Base-by-base conservation (phyloP, 2,888 invertebrate species). In the Quadroppia sp. region DNA sequence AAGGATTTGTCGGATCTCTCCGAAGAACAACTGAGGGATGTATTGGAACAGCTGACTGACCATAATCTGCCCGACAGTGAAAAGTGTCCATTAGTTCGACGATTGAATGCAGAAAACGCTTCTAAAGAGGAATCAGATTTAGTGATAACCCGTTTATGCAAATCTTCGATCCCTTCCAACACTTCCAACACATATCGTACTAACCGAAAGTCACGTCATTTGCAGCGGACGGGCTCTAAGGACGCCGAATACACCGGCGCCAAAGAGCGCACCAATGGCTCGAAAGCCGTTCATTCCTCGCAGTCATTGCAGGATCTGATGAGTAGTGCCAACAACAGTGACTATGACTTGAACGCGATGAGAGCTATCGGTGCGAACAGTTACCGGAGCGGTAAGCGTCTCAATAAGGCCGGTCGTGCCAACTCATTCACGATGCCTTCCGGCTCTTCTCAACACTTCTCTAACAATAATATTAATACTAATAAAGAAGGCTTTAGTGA, bases 41-140 rank as follows among this genome's bases (percentile, higher is more conserved):
- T 75, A 15, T 45, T 75, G 69, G 74, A 75, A 32, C 73, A 75
- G 71, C n/a, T 75, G 30, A 75, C 71, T 42, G 73, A 75, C 71
- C 75, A 75, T 36, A 70, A 64, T 32, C 32, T 70, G 11, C 75
- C 75, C 3, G 71, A 75, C 23, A 50, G 73, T 23, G 71, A 75
- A 40, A 75, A 75, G 53, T 73, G 75, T 71, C 75, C 74, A 61
- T 48, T 75, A 42, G 75, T 75, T 30, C 74, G 69, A 25, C 73
- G 75, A 15, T 17, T 74, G 9, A 74, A 74, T 11, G 53, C 28
- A 9, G 74, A 74, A 36, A 53, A 74, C 17, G 50, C 50, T 2
- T 25, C 69, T n/a, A 25, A 30, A 28, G 74, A 67, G 13, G 67
- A 67, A 13, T 40, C 67, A 1, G 67, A 67, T 67, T 7, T 67